Percentiles rank a stretch among this genome's conserved stretches.
Evolutionary conservation across 2,797 vertebrate species (phyloP).

Genomic region (Hippoglossus hippoglossus): DNA sequence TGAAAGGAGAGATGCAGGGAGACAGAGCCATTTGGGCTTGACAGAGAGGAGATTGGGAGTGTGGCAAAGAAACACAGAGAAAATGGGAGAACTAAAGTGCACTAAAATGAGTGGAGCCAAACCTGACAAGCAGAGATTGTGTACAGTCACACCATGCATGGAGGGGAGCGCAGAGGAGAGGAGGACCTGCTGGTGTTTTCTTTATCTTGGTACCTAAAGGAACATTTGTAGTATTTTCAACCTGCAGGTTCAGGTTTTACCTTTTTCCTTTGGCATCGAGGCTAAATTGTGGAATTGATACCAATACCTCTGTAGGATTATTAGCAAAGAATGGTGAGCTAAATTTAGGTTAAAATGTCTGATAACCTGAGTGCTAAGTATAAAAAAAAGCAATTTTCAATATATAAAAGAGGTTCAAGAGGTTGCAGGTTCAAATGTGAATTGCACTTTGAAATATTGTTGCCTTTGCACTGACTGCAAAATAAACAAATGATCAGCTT

Average conservation of each 20-base stretch:
- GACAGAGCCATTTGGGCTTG: conserved; percentile 48
- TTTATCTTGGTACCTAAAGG: conserved; percentile 13
- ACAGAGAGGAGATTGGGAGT: conserved; percentile 48
- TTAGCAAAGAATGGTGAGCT: conserved; percentile 18
- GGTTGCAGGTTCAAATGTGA: conserved; percentile 5
- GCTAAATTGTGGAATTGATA: conserved; percentile 22
- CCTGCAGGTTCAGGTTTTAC: background rate
- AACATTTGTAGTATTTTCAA: conserved; percentile 7
- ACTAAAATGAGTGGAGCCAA: conserved; percentile 29
- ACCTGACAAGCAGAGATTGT: conserved; percentile 33
- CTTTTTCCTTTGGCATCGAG: background rate
- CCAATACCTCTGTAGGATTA: conserved; percentile 15
- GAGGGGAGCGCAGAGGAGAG: background rate
- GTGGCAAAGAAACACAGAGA: conserved; percentile 42
- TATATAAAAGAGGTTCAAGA: conserved; percentile 10
- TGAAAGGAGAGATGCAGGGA: conserved; percentile 33
- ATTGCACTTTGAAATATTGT: background rate
- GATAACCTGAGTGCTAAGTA: background rate
- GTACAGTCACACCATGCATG: conserved; percentile 12
- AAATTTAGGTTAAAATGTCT: conserved; percentile 16
- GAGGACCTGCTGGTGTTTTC: background rate
- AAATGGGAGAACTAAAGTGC: conserved; percentile 31
- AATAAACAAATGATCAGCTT: background rate
- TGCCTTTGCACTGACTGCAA: background rate
- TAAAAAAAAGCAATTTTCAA: conserved; percentile 2